Evolutionary conservation across 2,888 invertebrate genomes (phyloP).

Genomic region (Cheilosia vulpina): DNA sequence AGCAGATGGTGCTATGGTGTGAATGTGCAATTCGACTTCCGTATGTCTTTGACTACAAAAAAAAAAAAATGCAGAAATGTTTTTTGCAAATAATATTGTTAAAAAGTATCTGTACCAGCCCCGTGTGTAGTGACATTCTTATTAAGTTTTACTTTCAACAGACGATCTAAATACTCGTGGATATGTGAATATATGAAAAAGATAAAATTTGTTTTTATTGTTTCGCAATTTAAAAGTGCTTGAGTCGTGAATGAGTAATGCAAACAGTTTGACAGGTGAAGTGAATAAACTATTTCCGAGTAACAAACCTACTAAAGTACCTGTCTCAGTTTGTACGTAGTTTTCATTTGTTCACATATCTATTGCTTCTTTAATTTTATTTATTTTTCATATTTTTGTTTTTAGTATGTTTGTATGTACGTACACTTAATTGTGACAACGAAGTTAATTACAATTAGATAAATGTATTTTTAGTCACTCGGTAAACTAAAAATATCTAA

Average conservation of each 20-base stretch:
- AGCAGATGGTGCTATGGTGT: constrained; percentile 10
- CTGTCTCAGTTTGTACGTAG: no score
- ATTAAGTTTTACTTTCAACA: not conserved
- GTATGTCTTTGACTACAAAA: constrained; percentile 30
- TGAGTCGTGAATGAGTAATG: constrained; percentile 37
- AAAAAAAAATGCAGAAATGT: constrained; percentile 16
- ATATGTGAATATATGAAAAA: constrained; percentile 41
- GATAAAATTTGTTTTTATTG: constrained; percentile 30
- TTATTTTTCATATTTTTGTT: constrained; percentile 35
- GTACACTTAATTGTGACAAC: constrained; percentile 17
- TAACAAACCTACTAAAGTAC: not conserved
- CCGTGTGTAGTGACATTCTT: not conserved
- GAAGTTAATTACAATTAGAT: constrained; percentile 14
- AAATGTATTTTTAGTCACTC: constrained; percentile 63
- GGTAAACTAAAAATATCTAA: constrained; percentile 54
- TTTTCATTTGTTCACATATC: constrained; percentile 32
- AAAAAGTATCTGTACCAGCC: not conserved
- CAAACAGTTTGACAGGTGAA: not conserved
- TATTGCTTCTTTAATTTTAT: constrained; percentile 16
- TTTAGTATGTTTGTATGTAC: constrained; percentile 15
- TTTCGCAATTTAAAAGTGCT: constrained; percentile 31
- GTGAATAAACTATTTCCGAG: constrained; percentile 40
- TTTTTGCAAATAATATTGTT: constrained; percentile 1
- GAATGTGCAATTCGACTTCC: constrained; percentile 41
- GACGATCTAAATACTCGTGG: constrained; percentile 61